Evolutionary conservation across 2,113 vertebrate species (phyloP), one percentile per base, ranked within the genome.

Genomic region (Stercorarius parasiticus): DNA sequence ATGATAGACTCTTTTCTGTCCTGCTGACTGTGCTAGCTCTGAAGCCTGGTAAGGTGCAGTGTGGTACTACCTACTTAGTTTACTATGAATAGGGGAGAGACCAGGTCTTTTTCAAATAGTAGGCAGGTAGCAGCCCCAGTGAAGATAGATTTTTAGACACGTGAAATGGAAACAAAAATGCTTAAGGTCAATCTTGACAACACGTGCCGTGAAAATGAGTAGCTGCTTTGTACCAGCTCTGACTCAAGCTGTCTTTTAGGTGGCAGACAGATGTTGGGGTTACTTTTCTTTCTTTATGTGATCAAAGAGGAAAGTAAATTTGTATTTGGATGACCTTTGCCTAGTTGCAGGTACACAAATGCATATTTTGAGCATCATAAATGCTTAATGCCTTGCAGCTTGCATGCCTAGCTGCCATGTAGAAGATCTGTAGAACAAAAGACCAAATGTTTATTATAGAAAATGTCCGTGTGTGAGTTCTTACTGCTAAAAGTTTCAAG

Each of bases 321-420:
- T 82, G 6, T 96, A 22, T 82, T 82, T 69, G 53, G 70, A 67
- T 95, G 87, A 85, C 74, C 74, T 91, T 90, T 94, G 55, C 43
- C 13, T 56, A 17, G 78, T 85, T 74, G 32, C 70, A 82, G 62
- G 70, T 82, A 82, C 38, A 50, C 53, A 77, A n/a, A 56, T 32
- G 47, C 53, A 26, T 70, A 26, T 53, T 67, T 59, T 67, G 58
- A 55, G 34, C 62, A 27, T 38, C 12, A 5, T 76, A 50, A 87
- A 93, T 79, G 61, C 49, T 59, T 73, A 59, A 67, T n/a, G 55
- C 61, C 58, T 90, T 80, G 52, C n/a, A 45, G 49, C 29, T 55
- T 73, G 43, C 42, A 5, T 74, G n/a, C 40, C 74, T 30, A 65
- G 59, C 45, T 97, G 73, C 42, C 50, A 11, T 25, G 27, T 52